Percentiles rank a stretch among this genome's conserved stretches.
Conservation (phyloP, 53 echinoderm and acorn worm genomes). For the Astropecten irregularis region DNA sequence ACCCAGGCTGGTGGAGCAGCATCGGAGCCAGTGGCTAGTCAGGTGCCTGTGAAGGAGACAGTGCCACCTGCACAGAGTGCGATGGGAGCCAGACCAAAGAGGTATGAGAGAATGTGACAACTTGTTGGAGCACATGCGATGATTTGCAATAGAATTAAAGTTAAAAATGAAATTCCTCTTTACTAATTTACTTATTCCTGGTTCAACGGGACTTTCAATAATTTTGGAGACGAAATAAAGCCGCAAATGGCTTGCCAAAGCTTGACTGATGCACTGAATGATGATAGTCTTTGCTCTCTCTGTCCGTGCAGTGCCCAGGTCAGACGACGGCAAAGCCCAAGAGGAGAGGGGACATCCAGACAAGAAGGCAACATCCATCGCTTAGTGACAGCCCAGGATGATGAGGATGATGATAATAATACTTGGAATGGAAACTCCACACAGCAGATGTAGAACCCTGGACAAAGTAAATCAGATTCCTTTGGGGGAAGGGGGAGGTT, state of each 20-base stretch:
- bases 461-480: too few species aligned
- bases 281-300: too few species aligned
- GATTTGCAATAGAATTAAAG: too few species aligned
- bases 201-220: too few species aligned
- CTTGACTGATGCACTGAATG: too few species aligned
- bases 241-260: too few species aligned
- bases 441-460: slow-evolving; percentile 82
- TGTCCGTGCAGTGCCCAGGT: slow-evolving; percentile 71
- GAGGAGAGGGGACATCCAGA: slow-evolving; percentile 39
- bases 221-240: too few species aligned
- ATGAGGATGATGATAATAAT: slow-evolving; percentile 92
- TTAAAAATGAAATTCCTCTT: too few species aligned
- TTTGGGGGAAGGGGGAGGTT: too few species aligned
- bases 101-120: slow-evolving; percentile 42
- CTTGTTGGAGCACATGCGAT: too few species aligned
- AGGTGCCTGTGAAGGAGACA: slow-evolving; percentile 26
- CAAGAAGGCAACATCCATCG: slow-evolving; percentile 92
- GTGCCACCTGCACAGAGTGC: slow-evolving; percentile 22
- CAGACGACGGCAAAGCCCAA: slow-evolving; percentile 67
- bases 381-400: slow-evolving; percentile 59
- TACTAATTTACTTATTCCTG: too few species aligned
- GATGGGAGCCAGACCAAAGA: slow-evolving; percentile 89
- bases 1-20: neutral
- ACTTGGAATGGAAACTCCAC: slow-evolving; percentile 99
- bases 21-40: slow-evolving; percentile 10